phyloP scores from a whole-genome alignment of 2,797 vertebrate species.

The Melanotaenia maccullochi region DNA sequence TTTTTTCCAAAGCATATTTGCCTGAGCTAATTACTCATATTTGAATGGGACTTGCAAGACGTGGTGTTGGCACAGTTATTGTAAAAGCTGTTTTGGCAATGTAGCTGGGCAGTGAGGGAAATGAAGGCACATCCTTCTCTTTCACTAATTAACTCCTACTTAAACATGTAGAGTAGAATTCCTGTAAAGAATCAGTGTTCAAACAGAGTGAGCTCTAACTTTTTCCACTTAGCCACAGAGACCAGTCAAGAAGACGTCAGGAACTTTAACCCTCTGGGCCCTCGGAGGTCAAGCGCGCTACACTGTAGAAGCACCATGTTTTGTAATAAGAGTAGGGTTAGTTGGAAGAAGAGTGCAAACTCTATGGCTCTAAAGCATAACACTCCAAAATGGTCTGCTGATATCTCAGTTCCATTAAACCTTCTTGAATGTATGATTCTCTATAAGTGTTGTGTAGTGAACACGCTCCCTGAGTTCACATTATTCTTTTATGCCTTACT shows the following conservation, averaged over 20 bases:
- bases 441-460: conserved; percentile 2
- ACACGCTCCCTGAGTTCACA: not conserved
- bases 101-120: conserved; percentile 1
- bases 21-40: conserved; percentile 25
- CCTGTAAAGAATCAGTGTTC: conserved; percentile 27
- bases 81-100: conserved; percentile 24
- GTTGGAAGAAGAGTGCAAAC: conserved; percentile 32
- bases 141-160: conserved; percentile 36
- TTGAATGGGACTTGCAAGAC: conserved; percentile 22
- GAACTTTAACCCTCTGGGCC: conserved; percentile 58
- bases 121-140: conserved; percentile 17
- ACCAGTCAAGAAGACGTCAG: conserved; percentile 54
- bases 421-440: conserved; percentile 1
- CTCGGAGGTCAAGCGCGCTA: conserved; percentile 49
- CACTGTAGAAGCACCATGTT: conserved; percentile 54
- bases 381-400: conserved; percentile 5
- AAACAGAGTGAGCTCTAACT: conserved; percentile 19
- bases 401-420: conserved; percentile 29
- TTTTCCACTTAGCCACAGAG: conserved; percentile 54
- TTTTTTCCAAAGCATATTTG: conserved; percentile 23
- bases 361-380: conserved; percentile 29
- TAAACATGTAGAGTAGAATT: conserved; percentile 17
- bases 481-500: conserved; percentile 16
- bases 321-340: conserved; percentile 62
- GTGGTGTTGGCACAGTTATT: conserved; percentile 15